These are phyloP conservation scores for Dicyrtoma fusca DNA, from an alignment of 2,888 invertebrate species.

Conservation along the genomic window DNA sequence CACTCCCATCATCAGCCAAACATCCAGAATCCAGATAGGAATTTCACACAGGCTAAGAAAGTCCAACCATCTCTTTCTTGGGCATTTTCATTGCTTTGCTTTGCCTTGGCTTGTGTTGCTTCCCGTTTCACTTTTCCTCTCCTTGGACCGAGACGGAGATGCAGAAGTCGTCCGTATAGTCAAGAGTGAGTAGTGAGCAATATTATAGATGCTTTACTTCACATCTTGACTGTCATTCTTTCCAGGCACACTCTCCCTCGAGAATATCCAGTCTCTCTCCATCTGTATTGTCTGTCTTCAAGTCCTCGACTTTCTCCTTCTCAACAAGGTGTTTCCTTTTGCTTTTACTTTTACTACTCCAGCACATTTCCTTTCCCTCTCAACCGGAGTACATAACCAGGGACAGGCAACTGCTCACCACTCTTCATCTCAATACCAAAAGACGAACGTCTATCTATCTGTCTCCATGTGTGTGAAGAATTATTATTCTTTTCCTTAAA, in stretches of 20 bases:
- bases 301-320: background rate
- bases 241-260: slow-evolving; percentile 4
- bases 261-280: slow-evolving; percentile 16
- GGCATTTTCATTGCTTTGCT: too few species aligned
- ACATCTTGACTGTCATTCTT: slow-evolving; percentile 25
- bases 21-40: too few species aligned
- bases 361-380: too few species aligned
- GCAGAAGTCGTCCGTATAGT: slow-evolving; percentile 3
- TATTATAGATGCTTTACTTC: slow-evolving; percentile 18
- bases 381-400: too few species aligned
- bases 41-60: too few species aligned
- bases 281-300: slow-evolving; percentile 19
- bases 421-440: too few species aligned
- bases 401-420: too few species aligned
- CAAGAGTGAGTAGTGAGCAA: background rate
- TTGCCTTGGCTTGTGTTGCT: background rate
- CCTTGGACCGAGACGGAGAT: background rate
- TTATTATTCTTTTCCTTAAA: too few species aligned
- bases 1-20: too few species aligned
- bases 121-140: background rate
- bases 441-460: too few species aligned
- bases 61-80: too few species aligned
- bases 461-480: too few species aligned
- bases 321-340: slow-evolving; percentile 7
- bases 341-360: background rate